These are phyloP conservation scores for Geococcyx californianus DNA, from an alignment of 2,113 vertebrate genomes.

Conservation along the genomic window DNA sequence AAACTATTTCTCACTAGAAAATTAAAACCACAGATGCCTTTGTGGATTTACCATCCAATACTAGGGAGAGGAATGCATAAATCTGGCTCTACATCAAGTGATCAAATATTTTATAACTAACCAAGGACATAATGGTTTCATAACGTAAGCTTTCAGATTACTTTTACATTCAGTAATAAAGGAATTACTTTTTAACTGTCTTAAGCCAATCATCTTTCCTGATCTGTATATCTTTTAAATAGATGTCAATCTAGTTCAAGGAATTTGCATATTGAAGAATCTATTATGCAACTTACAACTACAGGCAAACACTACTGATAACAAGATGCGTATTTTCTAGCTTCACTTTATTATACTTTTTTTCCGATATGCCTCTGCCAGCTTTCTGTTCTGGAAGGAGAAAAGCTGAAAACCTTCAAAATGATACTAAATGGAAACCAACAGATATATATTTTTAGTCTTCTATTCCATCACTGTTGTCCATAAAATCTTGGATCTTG, in stretches of 20 bases:
- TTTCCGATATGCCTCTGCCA: not conserved
- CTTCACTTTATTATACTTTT: not conserved
- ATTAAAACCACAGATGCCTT: not conserved
- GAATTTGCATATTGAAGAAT: not conserved
- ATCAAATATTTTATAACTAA: not conserved
- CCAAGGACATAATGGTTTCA: not conserved
- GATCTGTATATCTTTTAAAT: not conserved
- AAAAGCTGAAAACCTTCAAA: not conserved
- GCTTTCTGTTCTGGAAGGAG: not conserved
- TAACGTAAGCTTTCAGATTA: not conserved
- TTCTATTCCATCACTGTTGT: not conserved
- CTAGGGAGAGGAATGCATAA: not conserved
- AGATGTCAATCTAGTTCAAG: not conserved
- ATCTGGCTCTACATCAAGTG: not conserved
- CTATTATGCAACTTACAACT: not conserved
- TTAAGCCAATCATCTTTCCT: not conserved
- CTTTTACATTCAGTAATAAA: not conserved
- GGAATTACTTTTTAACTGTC: not conserved
- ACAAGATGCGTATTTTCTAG: not conserved
- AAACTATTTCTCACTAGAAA: not conserved
- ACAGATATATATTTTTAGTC: not conserved
- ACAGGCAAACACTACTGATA: not conserved
- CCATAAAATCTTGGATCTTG: not conserved
- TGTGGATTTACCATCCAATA: not conserved
- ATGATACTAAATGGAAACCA: not conserved